Percentiles rank a stretch among this genome's conserved stretches.
These are phyloP conservation scores for Tholera decimalis DNA, from an alignment of 2,888 invertebrate genomes.

Conservation along the genomic window DNA sequence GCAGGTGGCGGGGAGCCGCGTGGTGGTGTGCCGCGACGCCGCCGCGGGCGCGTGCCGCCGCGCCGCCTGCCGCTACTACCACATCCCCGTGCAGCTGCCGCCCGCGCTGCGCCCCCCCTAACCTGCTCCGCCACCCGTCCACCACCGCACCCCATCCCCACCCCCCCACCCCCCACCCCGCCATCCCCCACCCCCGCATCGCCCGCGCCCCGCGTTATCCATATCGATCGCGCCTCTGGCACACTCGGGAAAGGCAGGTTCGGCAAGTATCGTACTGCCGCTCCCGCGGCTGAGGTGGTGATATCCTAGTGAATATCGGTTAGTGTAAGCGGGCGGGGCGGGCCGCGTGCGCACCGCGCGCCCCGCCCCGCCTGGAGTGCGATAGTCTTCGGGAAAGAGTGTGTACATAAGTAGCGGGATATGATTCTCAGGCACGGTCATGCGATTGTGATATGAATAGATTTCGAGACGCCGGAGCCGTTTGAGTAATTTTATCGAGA, in stretches of 20 bases:
- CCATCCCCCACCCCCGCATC: slow-evolving; percentile 65
- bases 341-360: slow-evolving; percentile 66
- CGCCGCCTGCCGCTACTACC: slow-evolving; percentile 99
- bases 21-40: slow-evolving; percentile 99
- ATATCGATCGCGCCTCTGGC: slow-evolving; percentile 86
- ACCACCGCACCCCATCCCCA: slow-evolving; percentile 61
- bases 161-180: slow-evolving; percentile 34
- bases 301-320: slow-evolving; percentile 82
- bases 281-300: slow-evolving; percentile 81
- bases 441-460: slow-evolving; percentile 91
- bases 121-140: slow-evolving; percentile 75
- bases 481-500: slow-evolving; percentile 89
- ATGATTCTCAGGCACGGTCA: slow-evolving; percentile 90
- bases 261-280: slow-evolving; percentile 76
- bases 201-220: slow-evolving; percentile 81
- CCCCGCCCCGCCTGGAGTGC: slow-evolving; percentile 71
- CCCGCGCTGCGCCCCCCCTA: slow-evolving; percentile 93
- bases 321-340: slow-evolving; percentile 77
- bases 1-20: slow-evolving; percentile 98
- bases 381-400: slow-evolving; percentile 85
- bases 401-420: slow-evolving; percentile 91
- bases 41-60: slow-evolving; percentile 98
- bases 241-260: slow-evolving; percentile 83
- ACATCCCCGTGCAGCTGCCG: slow-evolving; percentile 97
- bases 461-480: slow-evolving; percentile 90